These are phyloP conservation scores for Calameuta idolon DNA, from an alignment of 2,888 invertebrate genomes.

Conservation along the genomic window DNA sequence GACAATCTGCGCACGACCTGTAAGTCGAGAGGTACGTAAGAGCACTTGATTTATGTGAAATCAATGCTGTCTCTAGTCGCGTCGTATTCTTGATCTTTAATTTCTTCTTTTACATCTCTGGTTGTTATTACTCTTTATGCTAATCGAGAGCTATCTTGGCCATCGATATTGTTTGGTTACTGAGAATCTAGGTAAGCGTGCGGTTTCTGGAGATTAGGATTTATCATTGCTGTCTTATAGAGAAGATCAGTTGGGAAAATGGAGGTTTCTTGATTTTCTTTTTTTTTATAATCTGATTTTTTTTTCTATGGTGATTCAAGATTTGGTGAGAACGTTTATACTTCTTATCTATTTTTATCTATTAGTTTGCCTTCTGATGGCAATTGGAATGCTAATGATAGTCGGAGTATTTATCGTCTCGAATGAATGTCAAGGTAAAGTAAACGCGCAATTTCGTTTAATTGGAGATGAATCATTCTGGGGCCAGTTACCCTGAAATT, in stretches of 20 bases:
- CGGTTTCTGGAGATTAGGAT: not conserved
- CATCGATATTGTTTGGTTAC: not conserved
- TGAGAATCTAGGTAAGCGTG: not conserved
- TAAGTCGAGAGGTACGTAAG: slow-evolving; percentile 49
- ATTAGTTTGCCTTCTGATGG: not conserved
- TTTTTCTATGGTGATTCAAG: not conserved
- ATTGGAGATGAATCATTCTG: not conserved
- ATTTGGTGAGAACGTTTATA: not conserved
- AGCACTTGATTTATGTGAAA: not conserved
- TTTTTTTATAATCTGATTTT: not conserved
- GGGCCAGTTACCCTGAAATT: not conserved
- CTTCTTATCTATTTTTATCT: not conserved
- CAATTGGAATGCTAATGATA: not conserved
- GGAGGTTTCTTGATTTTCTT: not conserved
- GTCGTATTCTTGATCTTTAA: slow-evolving; percentile 7
- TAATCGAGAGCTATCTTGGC: not conserved
- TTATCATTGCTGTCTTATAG: not conserved
- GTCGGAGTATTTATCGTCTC: not conserved
- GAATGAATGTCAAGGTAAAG: not conserved
- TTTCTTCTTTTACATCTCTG: not conserved
- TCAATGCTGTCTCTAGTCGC: not conserved
- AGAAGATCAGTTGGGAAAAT: too few species aligned
- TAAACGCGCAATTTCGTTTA: not conserved
- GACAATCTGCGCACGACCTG: slow-evolving; percentile 40
- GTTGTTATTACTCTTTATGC: not conserved